Conservation (phyloP, 2,797 vertebrate genomes). For the Enteromius viviparus region DNA sequence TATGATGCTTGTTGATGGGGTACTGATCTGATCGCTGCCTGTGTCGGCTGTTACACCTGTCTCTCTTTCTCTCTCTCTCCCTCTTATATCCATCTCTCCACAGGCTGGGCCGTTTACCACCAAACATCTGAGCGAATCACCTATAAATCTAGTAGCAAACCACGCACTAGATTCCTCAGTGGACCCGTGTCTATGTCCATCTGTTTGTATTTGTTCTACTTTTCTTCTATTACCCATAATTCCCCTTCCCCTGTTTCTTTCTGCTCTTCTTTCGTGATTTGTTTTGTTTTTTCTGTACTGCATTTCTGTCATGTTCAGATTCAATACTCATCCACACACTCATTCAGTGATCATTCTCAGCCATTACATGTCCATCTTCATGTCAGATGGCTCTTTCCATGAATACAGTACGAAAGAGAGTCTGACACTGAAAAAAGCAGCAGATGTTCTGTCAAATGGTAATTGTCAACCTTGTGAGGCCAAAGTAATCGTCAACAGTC, state of each 20-base stretch:
- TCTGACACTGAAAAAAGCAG: background rate
- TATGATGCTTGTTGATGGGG: conserved; percentile 56
- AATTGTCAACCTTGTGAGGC: background rate
- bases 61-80: conserved; percentile 66
- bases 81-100: conserved; percentile 86
- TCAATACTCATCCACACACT: conserved; percentile 60
- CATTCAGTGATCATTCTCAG: conserved; percentile 1
- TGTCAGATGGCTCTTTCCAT: conserved; percentile 10
- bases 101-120: conserved; percentile 99
- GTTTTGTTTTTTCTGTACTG: background rate
- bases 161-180: conserved; percentile 99
- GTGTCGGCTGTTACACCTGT: conserved; percentile 56
- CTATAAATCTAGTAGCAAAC: conserved; percentile 99
- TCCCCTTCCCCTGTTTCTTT: conserved; percentile 71
- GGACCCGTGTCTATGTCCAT: conserved; percentile 99
- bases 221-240: conserved; percentile 87
- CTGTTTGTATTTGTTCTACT: conserved; percentile 99
- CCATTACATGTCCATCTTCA: conserved; percentile 1
- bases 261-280: conserved; percentile 25
- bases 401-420: background rate
- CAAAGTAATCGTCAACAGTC: background rate
- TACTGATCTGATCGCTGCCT: conserved; percentile 50
- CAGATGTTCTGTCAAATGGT: background rate
- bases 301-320: conserved; percentile 85
- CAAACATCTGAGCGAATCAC: conserved; percentile 98